A percentile compares a stretch with the other conserved stretches of the same genome.
These are phyloP conservation scores for Porites divaricata DNA, from an alignment of 92 coral and sea anemone genomes.

Conservation along the genomic window DNA sequence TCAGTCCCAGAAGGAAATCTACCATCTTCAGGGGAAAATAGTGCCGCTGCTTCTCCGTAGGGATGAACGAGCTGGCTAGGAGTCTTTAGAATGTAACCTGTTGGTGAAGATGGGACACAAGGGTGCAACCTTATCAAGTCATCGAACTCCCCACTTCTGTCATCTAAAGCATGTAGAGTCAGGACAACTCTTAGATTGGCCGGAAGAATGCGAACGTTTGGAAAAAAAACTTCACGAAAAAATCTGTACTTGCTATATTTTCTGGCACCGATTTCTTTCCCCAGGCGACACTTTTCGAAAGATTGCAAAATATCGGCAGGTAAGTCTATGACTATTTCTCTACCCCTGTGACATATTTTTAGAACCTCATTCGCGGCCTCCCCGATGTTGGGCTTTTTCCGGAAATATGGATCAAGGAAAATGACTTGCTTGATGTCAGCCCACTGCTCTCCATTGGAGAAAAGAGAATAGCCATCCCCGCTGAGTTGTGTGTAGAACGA, in stretches of 20 bases:
- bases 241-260: slow-evolving; percentile 49
- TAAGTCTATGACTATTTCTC: slow-evolving; percentile 58
- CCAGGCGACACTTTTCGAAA: slow-evolving; percentile 44
- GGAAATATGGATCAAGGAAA: slow-evolving; percentile 64
- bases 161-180: slow-evolving; percentile 66
- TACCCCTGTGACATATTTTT: neutral
- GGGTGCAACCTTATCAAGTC: slow-evolving; percentile 25
- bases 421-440: slow-evolving; percentile 29
- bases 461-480: slow-evolving; percentile 15
- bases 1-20: slow-evolving; percentile 66
- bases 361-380: slow-evolving; percentile 47
- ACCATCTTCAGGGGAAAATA: slow-evolving; percentile 66
- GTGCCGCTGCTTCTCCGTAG: slow-evolving; percentile 41
- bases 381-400: slow-evolving; percentile 38
- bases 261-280: neutral
- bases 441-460: slow-evolving; percentile 71
- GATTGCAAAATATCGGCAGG: slow-evolving; percentile 57
- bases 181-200: slow-evolving; percentile 48
- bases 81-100: slow-evolving; percentile 58
- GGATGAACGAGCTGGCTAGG: slow-evolving; percentile 76
- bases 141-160: slow-evolving; percentile 4
- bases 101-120: slow-evolving; percentile 78
- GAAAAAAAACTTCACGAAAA: slow-evolving; percentile 63
- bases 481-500: slow-evolving; percentile 48
- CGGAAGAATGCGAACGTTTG: slow-evolving; percentile 30